Evolutionary conservation across 2,888 invertebrate species (phyloP).

Genomic region (Eucriotettix oculatus): DNA sequence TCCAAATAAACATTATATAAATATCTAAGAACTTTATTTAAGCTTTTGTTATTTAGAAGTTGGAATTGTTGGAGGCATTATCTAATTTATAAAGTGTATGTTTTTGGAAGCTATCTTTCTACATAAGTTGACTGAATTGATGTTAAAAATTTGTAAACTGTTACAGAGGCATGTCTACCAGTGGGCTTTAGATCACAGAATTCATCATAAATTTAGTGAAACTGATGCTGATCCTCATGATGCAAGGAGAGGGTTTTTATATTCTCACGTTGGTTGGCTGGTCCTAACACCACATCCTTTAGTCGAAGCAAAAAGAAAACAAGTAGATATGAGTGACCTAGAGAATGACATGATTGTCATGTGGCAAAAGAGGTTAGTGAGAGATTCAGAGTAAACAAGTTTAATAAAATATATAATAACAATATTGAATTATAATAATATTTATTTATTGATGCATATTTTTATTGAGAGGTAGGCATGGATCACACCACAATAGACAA

Average conservation of each 20-base stretch:
- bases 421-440: neutral
- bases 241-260: constrained; percentile 71
- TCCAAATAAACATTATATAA: too few relatives aligned
- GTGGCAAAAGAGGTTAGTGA: constrained; percentile 48
- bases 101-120: too few relatives aligned
- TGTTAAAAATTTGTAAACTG: too few relatives aligned
- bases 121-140: too few relatives aligned
- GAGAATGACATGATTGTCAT: constrained; percentile 55
- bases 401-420: neutral
- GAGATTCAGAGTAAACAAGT: neutral
- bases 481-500: neutral
- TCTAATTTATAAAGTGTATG: too few relatives aligned
- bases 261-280: constrained; percentile 87
- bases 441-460: neutral
- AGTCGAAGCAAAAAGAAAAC: constrained; percentile 48
- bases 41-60: too few relatives aligned
- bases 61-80: too few relatives aligned
- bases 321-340: constrained; percentile 53
- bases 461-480: neutral
- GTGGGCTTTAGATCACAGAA: constrained; percentile 75
- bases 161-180: constrained; percentile 61
- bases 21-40: too few relatives aligned
- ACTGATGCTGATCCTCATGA: constrained; percentile 76
- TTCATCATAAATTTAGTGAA: constrained; percentile 79
- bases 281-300: constrained; percentile 69